Evolutionary conservation across 1,140 invertebrate species (phyloP), one percentile per base, ranked within the genome.

Genomic region (Lepidostoma basale): DNA sequence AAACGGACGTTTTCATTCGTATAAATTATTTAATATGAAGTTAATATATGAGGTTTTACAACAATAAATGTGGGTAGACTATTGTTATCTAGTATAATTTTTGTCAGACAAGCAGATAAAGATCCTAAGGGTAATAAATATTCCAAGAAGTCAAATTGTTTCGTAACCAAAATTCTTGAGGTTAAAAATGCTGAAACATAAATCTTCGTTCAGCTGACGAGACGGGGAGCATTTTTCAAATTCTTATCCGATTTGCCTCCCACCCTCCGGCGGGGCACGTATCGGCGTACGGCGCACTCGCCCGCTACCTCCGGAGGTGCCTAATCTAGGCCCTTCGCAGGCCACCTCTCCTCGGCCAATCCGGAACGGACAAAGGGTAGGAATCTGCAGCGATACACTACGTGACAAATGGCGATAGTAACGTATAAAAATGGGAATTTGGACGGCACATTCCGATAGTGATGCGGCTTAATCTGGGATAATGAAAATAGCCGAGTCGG

Each of bases 141-240:
- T 56, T 56, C 3, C 22, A 16, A 8, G 22, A 14, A 42, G 33
- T n/a, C 49, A 56, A 66, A 66, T 56, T 66, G 49, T 56, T 66
- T 66, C 49, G 52, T 56, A 26, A 16, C 49, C 16, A 49, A 65
- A 69, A 52, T 47, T 44, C 16, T n/a, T 16, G 30, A 56, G 49
- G 63, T 42, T 60, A 60, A 42, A 60, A 60, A 60, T 42, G 36
- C 25, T 16, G 66, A 58, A 64, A 62, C 65, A 63, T 72, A 72
- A 68, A 72, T 72, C 70, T 72, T 68, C 58, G 52, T 42, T 66
- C 52, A 54, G 64, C 63, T 63, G 67, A 63, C 63, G 64, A 71
- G 69, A 71, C 60, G 69, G 65, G 59, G 70, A 64, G 62, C 66
- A 72, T 72, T 72, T 72, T 68, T 72, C 70, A 72, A 68, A 72